These are phyloP conservation scores for Strix uralensis DNA, from an alignment of 2,113 vertebrate species.

Conservation along the genomic window DNA sequence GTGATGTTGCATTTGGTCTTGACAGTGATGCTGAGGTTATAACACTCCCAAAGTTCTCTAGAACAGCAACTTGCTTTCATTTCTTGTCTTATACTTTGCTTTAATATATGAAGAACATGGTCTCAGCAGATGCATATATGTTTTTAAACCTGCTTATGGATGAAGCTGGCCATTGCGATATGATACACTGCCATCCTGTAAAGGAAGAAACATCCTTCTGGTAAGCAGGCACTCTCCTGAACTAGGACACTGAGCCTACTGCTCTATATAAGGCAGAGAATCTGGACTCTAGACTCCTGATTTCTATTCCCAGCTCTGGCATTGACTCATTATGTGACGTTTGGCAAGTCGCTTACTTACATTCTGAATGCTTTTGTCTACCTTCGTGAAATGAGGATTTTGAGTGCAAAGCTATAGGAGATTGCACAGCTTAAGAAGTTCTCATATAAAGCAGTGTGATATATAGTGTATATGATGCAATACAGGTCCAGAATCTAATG, in stretches of 20 bases:
- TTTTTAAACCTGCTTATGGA: background rate
- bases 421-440: background rate
- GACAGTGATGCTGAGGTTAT: background rate
- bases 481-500: background rate
- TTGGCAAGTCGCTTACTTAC: constrained; percentile 16
- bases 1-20: fast-evolving
- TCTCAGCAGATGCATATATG: background rate
- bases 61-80: background rate
- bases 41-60: background rate
- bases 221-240: background rate
- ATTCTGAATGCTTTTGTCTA: constrained; percentile 16
- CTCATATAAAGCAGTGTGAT: background rate
- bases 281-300: background rate
- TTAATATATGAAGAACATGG: background rate
- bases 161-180: background rate
- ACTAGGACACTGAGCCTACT: background rate
- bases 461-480: background rate
- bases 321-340: constrained; percentile 18
- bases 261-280: constrained; percentile 19
- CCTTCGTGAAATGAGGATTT: constrained; percentile 9
- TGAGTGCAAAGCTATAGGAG: constrained; percentile 31
- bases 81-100: background rate
- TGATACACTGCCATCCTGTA: background rate
- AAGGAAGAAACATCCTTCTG: background rate
- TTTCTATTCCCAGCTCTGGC: constrained; percentile 39